These are phyloP conservation scores for Mesocentrotus franciscanus DNA, from an alignment of 53 echinoderm and acorn worm genomes.

Conservation along the genomic window DNA sequence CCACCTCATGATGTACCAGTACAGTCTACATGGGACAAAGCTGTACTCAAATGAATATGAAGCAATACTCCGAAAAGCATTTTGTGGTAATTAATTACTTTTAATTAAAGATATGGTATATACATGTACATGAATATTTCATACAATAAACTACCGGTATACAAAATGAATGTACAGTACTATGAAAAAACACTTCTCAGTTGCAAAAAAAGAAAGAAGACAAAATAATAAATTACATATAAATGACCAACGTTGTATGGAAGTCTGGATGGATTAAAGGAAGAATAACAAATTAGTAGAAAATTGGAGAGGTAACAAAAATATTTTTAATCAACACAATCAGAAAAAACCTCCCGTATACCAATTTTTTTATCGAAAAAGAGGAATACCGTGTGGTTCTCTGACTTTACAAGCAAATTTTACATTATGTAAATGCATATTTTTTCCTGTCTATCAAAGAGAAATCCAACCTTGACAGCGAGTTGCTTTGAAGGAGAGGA, in stretches of 20 bases:
- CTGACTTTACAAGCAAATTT: too few relatives aligned
- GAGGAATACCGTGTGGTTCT: too few relatives aligned
- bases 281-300: not conserved
- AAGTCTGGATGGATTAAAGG: not conserved
- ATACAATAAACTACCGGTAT: not conserved
- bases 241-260: not conserved
- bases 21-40: too few relatives aligned
- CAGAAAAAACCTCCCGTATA: too few relatives aligned
- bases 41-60: too few relatives aligned
- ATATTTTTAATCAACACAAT: not conserved
- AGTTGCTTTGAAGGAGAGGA: too few relatives aligned
- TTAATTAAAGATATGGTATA: slow-evolving; percentile 4
- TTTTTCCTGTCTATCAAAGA: too few relatives aligned
- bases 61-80: not conserved
- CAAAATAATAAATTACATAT: not conserved
- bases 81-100: not conserved
- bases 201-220: not conserved
- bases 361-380: too few relatives aligned
- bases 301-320: not conserved
- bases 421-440: too few relatives aligned
- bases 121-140: not conserved
- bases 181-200: not conserved
- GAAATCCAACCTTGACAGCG: too few relatives aligned
- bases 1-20: too few relatives aligned
- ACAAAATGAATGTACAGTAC: not conserved